Percentiles rank a stretch among this genome's conserved stretches.
Evolutionary conservation across 2,888 invertebrate genomes (phyloP).

Genomic region (Drosophila fungiperda): DNA sequence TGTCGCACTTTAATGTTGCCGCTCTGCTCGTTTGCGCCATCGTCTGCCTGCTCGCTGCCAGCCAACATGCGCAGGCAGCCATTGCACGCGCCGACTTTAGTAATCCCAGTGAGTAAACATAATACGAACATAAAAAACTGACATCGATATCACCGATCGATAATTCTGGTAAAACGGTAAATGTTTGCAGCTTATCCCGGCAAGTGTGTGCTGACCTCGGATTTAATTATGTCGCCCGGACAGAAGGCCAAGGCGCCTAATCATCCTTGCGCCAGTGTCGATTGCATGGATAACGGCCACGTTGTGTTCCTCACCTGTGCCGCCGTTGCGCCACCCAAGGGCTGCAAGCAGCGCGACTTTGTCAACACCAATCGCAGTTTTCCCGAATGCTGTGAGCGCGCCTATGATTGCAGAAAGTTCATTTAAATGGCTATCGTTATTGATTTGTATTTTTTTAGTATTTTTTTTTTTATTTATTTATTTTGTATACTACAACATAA

Average conservation of each 20-base stretch:
- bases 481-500: slow-evolving; percentile 80
- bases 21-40: slow-evolving; percentile 39
- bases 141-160: background rate
- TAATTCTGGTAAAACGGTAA: background rate
- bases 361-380: slow-evolving; percentile 74
- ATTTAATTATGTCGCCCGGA: slow-evolving; percentile 76
- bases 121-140: background rate
- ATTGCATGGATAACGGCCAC: slow-evolving; percentile 65
- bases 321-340: slow-evolving; percentile 77
- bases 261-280: slow-evolving; percentile 75
- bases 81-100: slow-evolving; percentile 60
- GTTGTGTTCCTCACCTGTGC: slow-evolving; percentile 73
- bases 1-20: slow-evolving; percentile 48
- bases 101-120: slow-evolving; percentile 73
- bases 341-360: slow-evolving; percentile 81
- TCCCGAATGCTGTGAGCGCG: slow-evolving; percentile 80
- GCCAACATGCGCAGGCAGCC: slow-evolving; percentile 60
- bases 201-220: slow-evolving; percentile 70
- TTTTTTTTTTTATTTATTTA: slow-evolving; percentile 60
- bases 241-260: slow-evolving; percentile 76
- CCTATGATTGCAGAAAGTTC: slow-evolving; percentile 70
- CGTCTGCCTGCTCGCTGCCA: slow-evolving; percentile 24
- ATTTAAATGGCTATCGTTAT: slow-evolving; percentile 49
- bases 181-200: slow-evolving; percentile 73
- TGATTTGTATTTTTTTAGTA: slow-evolving; percentile 9